phyloP scores from a whole-genome alignment of 2,888 invertebrate genomes.

The Lydus trimaculatus region DNA sequence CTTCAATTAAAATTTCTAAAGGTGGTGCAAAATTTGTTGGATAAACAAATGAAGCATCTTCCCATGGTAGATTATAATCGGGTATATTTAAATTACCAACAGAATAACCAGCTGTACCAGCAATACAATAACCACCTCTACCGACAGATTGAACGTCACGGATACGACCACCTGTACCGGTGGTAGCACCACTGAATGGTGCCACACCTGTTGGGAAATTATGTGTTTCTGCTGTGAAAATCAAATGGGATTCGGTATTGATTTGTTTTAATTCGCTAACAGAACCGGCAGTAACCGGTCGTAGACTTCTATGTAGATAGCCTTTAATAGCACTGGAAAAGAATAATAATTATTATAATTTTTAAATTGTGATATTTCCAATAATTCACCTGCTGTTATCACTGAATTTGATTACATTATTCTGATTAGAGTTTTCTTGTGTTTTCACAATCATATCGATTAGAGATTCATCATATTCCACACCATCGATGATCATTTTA shows the following conservation, averaged over 20 bases:
- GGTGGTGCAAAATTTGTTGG: constrained; percentile 92
- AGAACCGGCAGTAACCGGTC: constrained; percentile 72
- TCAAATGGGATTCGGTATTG: constrained; percentile 79
- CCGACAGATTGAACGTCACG: constrained; percentile 96
- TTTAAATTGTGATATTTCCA: background rate
- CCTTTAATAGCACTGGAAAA: constrained; percentile 84
- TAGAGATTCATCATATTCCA: constrained; percentile 79
- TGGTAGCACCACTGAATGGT: constrained; percentile 97
- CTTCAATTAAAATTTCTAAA: constrained; percentile 89
- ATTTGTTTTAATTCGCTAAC: constrained; percentile 67
- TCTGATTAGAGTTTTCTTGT: constrained; percentile 82
- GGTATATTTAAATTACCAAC: constrained; percentile 93
- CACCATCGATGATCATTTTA: constrained; percentile 82
- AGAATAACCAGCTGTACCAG: constrained; percentile 96
- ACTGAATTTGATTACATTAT: constrained; percentile 96
- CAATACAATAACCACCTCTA: constrained; percentile 91
- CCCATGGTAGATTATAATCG: constrained; percentile 89
- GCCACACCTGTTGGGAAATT: constrained; percentile 98
- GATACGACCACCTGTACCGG: constrained; percentile 95
- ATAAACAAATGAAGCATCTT: constrained; percentile 75
- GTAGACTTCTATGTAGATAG: constrained; percentile 73
- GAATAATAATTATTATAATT: background rate
- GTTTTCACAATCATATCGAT: constrained; percentile 94
- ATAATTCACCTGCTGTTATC: constrained; percentile 88
- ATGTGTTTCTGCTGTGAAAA: constrained; percentile 98